phyloP scores from a whole-genome alignment of 2,113 vertebrate genomes.

The Epinephelus lanceolatus region DNA sequence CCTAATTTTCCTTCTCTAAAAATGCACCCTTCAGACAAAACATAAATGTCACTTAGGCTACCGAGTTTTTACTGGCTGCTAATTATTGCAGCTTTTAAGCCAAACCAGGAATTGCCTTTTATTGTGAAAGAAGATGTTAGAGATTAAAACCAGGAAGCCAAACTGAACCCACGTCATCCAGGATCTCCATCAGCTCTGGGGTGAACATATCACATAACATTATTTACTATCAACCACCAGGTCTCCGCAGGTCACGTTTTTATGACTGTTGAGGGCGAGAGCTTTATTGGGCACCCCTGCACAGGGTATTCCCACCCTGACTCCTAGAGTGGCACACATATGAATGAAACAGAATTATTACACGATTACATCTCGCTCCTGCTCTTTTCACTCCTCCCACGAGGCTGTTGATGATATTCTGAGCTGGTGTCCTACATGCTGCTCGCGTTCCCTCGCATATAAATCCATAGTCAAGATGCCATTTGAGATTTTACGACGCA shows the following conservation, averaged over 20 bases:
- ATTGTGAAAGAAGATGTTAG: background rate
- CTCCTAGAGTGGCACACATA: constrained; percentile 20
- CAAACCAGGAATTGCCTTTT: background rate
- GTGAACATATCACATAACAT: constrained; percentile 27
- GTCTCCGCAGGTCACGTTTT: constrained; percentile 36
- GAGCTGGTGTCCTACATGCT: constrained; percentile 49
- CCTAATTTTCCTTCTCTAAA: constrained; percentile 1
- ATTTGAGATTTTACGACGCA: constrained; percentile 27
- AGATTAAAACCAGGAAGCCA: constrained; percentile 1
- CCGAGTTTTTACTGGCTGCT: background rate
- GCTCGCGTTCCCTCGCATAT: constrained; percentile 38
- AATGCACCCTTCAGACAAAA: background rate
- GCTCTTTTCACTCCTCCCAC: constrained; percentile 35
- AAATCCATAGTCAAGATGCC: constrained; percentile 49
- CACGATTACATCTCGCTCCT: constrained; percentile 60
- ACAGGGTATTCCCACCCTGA: constrained; percentile 50
- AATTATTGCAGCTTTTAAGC: constrained; percentile 4
- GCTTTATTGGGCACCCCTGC: constrained; percentile 65
- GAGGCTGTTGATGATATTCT: constrained; percentile 54
- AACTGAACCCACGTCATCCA: background rate
- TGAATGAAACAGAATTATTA: constrained; percentile 59
- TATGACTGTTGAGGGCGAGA: constrained; percentile 7
- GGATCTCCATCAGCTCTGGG: constrained; percentile 3
- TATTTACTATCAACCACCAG: constrained; percentile 48
- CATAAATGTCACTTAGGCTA: constrained; percentile 3